Conservation (phyloP, 2,888 invertebrate genomes). For the Parapristionchus giblindavisi region DNA sequence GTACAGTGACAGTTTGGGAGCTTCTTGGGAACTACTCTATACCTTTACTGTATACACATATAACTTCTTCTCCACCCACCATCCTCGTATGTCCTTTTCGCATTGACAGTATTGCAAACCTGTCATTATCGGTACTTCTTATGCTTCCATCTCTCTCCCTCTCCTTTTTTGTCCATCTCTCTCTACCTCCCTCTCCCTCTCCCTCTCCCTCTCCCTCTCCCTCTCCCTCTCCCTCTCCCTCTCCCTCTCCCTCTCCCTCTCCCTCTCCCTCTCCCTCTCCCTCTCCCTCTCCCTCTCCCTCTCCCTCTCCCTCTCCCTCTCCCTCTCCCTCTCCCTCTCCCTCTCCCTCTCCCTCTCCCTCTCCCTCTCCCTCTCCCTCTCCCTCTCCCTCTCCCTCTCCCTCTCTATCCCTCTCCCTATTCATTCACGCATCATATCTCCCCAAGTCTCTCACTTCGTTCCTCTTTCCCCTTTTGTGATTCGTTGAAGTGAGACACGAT, state of each 20-base stretch:
- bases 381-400: constrained; percentile 11
- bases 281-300: constrained; percentile 6
- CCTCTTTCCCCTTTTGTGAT: too few relatives aligned
- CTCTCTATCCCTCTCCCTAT: too few relatives aligned
- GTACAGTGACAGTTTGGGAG: too few relatives aligned
- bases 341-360: constrained; percentile 7
- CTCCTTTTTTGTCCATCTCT: not conserved
- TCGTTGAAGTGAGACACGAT: too few relatives aligned
- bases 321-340: constrained; percentile 11
- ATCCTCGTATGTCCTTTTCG: too few relatives aligned
- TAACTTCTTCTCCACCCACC: too few relatives aligned
- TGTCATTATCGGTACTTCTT: too few relatives aligned
- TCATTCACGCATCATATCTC: not conserved
- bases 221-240: constrained; percentile 7
- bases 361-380: constrained; percentile 11
- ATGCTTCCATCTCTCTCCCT: too few relatives aligned
- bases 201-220: constrained; percentile 3
- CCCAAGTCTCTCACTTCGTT: too few relatives aligned
- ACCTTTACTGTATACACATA: too few relatives aligned
- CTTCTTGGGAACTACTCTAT: too few relatives aligned
- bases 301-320: constrained; percentile 7
- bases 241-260: constrained; percentile 11
- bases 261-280: constrained; percentile 11
- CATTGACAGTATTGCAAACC: too few relatives aligned
- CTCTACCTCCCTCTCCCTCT: constrained; percentile 11